Conservation (phyloP, 2,113 vertebrate species). For the Solea solea region DNA sequence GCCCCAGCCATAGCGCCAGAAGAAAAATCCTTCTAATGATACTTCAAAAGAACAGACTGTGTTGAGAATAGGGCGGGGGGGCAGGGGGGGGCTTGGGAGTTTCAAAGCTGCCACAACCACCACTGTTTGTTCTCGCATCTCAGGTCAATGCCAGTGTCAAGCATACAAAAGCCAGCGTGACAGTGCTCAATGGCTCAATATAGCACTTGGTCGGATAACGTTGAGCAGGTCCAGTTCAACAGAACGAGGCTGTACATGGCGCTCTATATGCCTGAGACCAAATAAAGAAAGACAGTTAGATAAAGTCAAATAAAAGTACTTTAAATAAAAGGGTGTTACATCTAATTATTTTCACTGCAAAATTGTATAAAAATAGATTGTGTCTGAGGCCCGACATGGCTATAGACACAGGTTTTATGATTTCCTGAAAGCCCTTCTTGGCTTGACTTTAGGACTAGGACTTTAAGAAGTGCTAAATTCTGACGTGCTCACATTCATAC, state of each 20-base stretch:
- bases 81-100: constrained; percentile 40
- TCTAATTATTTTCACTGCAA: too few species aligned
- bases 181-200: constrained; percentile 40
- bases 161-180: constrained; percentile 66
- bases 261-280: constrained; percentile 5
- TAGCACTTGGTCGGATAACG: constrained; percentile 42
- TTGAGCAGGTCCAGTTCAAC: constrained; percentile 17
- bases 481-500: too few species aligned
- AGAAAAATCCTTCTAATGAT: constrained; percentile 68
- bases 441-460: too few species aligned
- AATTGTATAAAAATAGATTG: not conserved
- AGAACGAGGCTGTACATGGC: not conserved
- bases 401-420: not conserved
- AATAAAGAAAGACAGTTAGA: not conserved
- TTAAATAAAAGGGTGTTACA: too few species aligned
- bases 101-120: constrained; percentile 66
- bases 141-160: constrained; percentile 75
- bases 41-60: constrained; percentile 75
- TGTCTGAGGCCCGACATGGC: not conserved
- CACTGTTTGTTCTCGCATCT: constrained; percentile 72
- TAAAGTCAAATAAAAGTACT: too few species aligned
- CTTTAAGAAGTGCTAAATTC: too few species aligned
- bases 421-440: constrained; percentile 8
- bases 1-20: constrained; percentile 45
- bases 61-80: constrained; percentile 55